Base-by-base conservation (phyloP, 2,888 invertebrate species). In the Drosophila parthenogenetica region DNA sequence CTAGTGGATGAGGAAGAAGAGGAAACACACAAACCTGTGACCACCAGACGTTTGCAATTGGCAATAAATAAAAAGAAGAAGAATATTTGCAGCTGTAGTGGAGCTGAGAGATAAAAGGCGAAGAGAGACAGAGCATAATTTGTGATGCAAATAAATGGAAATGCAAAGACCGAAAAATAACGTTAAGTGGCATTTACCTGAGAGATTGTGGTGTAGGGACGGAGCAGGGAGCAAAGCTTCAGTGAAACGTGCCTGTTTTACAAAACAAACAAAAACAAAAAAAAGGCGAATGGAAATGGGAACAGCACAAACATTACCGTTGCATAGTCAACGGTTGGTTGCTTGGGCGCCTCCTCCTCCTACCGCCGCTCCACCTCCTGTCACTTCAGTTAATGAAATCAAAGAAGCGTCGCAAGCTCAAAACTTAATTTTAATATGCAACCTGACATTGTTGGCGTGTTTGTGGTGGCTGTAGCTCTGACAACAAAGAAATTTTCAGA, bases 171-270 rank as follows among this genome's bases (percentile, higher is more conserved):
- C 69, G 69, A 83, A 87, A 89, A 87, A 79, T 76, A 89, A 81
- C 79, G 69, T 82, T 81, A 85, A 85, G 86, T 89, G 88, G 77
- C 72, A 89, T 87, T 85, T 85, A 85, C 87, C 84, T 87, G 62
- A 11, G n/a, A 16, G 39, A 17, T 13, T 62, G 49, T 53, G 81
- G 69, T 49, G 53, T 10, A 29, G 37, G 17, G 29, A 3, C 22
- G 10, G 13, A 17, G 43, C 0, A 7, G 43, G 42, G 17, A 32
- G 49, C 45, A 25, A 43, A 45, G 25, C 46, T 25, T 1, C 14
- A 59, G 37, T 63, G 62, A 81, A 89, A 89, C 82, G 82, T 89
- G 82, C 69, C 85, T 89, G 87, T 81, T 83, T 83, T 83, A 83
- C 79, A 89, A 83, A 87, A 89, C 89, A 83, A 83, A 83, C 89